A percentile compares a stretch with the other conserved stretches of the same genome.
Evolutionary conservation across 2,888 invertebrate species (phyloP).

Genomic region (Chymomyza amoena): DNA sequence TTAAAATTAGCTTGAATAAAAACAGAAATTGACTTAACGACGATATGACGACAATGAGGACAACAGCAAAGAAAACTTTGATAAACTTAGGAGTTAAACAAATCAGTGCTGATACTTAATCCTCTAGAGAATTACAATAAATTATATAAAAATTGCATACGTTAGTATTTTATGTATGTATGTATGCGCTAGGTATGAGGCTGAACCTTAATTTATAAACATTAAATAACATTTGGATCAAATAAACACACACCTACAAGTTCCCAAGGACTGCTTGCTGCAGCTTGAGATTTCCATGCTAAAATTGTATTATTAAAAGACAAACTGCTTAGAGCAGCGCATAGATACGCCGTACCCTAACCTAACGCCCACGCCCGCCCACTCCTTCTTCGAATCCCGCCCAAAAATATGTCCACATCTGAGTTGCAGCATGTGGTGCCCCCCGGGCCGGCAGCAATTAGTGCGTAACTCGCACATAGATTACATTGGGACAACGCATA

Average conservation of each 20-base stretch:
- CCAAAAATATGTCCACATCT: neutral
- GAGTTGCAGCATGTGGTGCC: neutral
- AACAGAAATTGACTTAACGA: conserved; percentile 32
- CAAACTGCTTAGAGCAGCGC: conserved; percentile 31
- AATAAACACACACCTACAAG: conserved; percentile 24
- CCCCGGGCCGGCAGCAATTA: conserved; percentile 39
- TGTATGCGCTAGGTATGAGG: neutral
- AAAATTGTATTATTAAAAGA: conserved; percentile 13
- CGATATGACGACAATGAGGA: conserved; percentile 8
- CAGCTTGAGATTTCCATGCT: neutral
- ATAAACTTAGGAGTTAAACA: conserved; percentile 52
- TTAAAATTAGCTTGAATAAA: conserved; percentile 50
- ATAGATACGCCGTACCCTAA: neutral
- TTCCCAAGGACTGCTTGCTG: neutral
- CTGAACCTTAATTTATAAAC: conserved; percentile 57
- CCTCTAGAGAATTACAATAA: conserved; percentile 32
- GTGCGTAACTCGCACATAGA: conserved; percentile 61
- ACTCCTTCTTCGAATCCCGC: neutral
- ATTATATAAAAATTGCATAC: neutral
- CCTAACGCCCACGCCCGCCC: neutral
- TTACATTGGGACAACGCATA: conserved; percentile 32
- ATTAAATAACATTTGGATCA: conserved; percentile 67
- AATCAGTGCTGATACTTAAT: conserved; percentile 60
- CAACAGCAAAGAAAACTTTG: conserved; percentile 36
- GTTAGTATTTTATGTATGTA: neutral